These are phyloP conservation scores for Salmo trutta DNA, from an alignment of 2,797 vertebrate genomes.

Conservation along the genomic window DNA sequence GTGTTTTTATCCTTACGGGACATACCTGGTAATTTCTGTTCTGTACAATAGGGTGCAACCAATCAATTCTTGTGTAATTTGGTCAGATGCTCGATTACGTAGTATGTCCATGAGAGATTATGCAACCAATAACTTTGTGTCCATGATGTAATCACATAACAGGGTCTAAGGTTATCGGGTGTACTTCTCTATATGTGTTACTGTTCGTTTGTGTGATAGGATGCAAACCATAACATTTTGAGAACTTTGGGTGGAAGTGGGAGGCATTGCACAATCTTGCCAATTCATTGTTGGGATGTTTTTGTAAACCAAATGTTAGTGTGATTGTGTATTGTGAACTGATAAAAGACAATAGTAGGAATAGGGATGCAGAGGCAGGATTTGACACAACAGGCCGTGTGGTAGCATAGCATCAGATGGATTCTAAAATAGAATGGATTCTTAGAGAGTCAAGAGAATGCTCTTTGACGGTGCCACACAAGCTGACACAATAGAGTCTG, in stretches of 20 bases:
- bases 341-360: slow-evolving; percentile 49
- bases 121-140: background rate
- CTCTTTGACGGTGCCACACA: background rate
- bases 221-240: background rate
- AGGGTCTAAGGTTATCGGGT: background rate
- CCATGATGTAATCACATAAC: background rate
- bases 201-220: background rate
- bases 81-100: background rate
- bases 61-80: background rate
- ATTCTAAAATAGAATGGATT: slow-evolving; percentile 6
- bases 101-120: background rate
- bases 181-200: background rate
- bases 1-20: background rate
- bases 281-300: slow-evolving; percentile 1
- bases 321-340: background rate
- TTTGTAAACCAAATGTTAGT: background rate
- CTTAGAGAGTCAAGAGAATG: slow-evolving; percentile 20
- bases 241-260: slow-evolving; percentile 18
- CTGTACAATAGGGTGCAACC: background rate
- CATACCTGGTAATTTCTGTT: background rate
- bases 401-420: slow-evolving; percentile 28
- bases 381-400: slow-evolving; percentile 17
- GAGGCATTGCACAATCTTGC: slow-evolving; percentile 11
- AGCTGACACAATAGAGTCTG: slow-evolving; percentile 8
- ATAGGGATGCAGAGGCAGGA: slow-evolving; percentile 38